Percentiles rank a stretch among this genome's conserved stretches.
phyloP scores from a whole-genome alignment of 2,113 vertebrate genomes.

The Labeo catla region DNA sequence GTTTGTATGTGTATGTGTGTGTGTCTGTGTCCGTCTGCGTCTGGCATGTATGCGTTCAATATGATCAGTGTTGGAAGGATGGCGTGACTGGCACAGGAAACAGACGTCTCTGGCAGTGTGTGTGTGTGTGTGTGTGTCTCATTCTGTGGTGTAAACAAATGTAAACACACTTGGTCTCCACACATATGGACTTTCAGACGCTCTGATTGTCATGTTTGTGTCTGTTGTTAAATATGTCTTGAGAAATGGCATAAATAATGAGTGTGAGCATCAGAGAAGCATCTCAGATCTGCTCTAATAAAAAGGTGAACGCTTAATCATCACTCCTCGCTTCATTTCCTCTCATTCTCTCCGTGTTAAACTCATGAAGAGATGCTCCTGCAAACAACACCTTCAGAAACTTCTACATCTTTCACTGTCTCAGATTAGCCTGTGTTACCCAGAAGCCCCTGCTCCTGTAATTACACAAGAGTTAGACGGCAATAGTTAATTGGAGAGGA shows the following conservation, averaged over 20 bases:
- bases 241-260: not conserved
- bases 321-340: not conserved
- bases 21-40: not conserved
- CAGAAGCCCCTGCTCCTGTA: constrained; percentile 33
- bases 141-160: not conserved
- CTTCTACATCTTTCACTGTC: not conserved
- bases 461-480: not conserved
- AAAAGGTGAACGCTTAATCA: not conserved
- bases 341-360: not conserved
- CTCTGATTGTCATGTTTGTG: not conserved
- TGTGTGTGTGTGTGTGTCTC: not conserved
- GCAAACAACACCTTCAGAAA: not conserved
- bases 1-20: no score
- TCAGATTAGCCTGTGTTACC: constrained; percentile 61
- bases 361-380: not conserved
- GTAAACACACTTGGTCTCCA: not conserved
- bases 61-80: not conserved
- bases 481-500: not conserved
- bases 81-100: not conserved
- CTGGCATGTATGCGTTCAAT: not conserved
- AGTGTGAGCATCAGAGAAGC: not conserved
- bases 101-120: not conserved
- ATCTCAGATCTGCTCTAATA: not conserved
- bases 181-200: not conserved
- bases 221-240: not conserved